phyloP scores from a whole-genome alignment of 2,888 invertebrate species.

The Entomobrya proxima region DNA sequence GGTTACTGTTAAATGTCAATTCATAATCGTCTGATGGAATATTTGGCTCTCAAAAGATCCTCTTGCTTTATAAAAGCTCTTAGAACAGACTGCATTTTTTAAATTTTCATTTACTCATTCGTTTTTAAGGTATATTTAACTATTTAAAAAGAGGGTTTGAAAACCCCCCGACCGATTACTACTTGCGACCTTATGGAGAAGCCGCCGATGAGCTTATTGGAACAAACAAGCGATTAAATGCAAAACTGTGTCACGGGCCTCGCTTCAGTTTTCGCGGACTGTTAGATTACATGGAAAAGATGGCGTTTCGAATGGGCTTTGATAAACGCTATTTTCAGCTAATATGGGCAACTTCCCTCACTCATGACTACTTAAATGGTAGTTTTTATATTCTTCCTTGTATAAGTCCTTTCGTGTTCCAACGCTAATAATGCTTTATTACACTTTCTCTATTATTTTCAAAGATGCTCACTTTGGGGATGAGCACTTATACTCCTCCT shows the following conservation, averaged over 20 bases:
- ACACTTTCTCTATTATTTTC: too few species aligned
- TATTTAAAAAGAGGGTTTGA: slow-evolving; percentile 87
- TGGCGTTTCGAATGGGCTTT: slow-evolving; percentile 80
- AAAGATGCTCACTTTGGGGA: slow-evolving; percentile 87
- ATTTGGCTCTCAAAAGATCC: too few species aligned
- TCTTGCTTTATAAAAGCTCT: too few species aligned
- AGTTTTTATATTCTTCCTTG: too few species aligned
- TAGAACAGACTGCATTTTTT: too few species aligned
- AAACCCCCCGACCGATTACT: slow-evolving; percentile 89
- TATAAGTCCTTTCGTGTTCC: too few species aligned
- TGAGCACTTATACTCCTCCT: slow-evolving; percentile 81
- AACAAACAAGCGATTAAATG: slow-evolving; percentile 82
- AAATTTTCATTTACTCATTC: too few species aligned
- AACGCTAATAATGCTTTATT: too few species aligned
- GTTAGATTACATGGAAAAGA: slow-evolving; percentile 84
- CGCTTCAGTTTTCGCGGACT: slow-evolving; percentile 85
- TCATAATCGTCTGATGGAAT: too few species aligned
- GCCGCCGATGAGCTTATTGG: slow-evolving; percentile 83
- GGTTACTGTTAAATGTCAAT: too few species aligned
- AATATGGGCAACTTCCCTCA: slow-evolving; percentile 89
- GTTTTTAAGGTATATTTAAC: slow-evolving; percentile 90
- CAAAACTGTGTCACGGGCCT: slow-evolving; percentile 81
- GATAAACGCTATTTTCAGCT: slow-evolving; percentile 85
- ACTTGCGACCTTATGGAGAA: slow-evolving; percentile 85
- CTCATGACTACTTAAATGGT: slow-evolving; percentile 90